These are phyloP conservation scores for Drosophila yakuba DNA, from an alignment of 1,140 invertebrate genomes.

Conservation along the genomic window DNA sequence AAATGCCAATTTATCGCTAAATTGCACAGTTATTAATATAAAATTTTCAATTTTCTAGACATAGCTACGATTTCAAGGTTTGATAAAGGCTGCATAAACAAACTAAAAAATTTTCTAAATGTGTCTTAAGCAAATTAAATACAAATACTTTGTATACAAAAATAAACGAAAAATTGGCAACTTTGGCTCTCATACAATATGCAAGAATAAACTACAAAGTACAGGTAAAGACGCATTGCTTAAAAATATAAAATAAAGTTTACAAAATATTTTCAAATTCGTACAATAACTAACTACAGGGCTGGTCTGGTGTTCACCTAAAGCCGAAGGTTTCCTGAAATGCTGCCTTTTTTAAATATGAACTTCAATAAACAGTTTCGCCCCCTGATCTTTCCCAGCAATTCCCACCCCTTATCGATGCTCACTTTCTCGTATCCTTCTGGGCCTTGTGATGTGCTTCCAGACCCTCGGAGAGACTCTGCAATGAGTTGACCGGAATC, in stretches of 20 bases:
- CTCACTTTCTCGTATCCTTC: slow-evolving; percentile 95
- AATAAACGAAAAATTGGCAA: not conserved
- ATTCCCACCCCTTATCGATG: slow-evolving; percentile 35
- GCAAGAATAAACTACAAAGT: slow-evolving; percentile 2
- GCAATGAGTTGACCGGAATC: slow-evolving; percentile 89
- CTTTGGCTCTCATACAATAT: not conserved
- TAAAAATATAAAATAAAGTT: not conserved
- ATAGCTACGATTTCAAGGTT: slow-evolving; percentile 3
- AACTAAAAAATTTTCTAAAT: slow-evolving; percentile 1
- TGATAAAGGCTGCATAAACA: slow-evolving; percentile 8
- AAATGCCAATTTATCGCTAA: slow-evolving; percentile 58
- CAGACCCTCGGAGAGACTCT: slow-evolving; percentile 93
- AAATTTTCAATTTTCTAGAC: slow-evolving; percentile 15
- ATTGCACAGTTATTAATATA: slow-evolving; percentile 25
- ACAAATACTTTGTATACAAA: not conserved
- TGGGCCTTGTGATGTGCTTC: slow-evolving; percentile 94
- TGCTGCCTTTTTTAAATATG: slow-evolving; percentile 1
- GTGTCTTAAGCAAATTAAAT: not conserved
- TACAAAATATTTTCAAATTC: not conserved
- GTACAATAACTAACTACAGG: not conserved
- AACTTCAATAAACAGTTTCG: not conserved
- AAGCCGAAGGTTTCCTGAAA: not conserved
- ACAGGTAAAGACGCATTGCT: slow-evolving; percentile 11
- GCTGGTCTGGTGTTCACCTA: slow-evolving; percentile 28
- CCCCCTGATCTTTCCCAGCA: not conserved